Conservation (phyloP, 2,888 invertebrate species). For the Rhyacophila evoluta region DNA sequence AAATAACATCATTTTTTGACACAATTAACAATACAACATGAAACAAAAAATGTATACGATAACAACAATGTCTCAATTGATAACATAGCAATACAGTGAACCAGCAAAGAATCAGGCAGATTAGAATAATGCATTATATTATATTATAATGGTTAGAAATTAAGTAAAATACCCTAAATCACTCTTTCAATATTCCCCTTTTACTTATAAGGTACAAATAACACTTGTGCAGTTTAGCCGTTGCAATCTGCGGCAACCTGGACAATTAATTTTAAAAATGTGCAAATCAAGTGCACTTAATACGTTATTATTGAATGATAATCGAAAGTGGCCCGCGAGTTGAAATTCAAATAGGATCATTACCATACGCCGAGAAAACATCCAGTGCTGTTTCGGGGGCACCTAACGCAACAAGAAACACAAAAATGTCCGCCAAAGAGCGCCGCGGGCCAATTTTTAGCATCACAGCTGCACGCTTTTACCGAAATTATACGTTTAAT, state of each 20-base stretch:
- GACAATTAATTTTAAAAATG: background rate
- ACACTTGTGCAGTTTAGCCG: background rate
- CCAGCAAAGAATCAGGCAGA: too few relatives aligned
- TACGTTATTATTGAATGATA: constrained; percentile 18
- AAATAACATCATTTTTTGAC: too few relatives aligned
- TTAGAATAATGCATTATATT: too few relatives aligned
- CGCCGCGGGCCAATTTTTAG: background rate
- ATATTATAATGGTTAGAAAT: background rate
- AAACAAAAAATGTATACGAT: too few relatives aligned
- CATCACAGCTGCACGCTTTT: constrained; percentile 9
- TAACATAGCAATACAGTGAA: too few relatives aligned
- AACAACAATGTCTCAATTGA: too few relatives aligned
- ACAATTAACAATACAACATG: too few relatives aligned
- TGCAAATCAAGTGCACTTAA: background rate
- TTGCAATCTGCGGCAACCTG: too few relatives aligned
- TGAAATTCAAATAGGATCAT: background rate
- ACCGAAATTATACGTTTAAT: constrained; percentile 17
- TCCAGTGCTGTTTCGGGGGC: background rate
- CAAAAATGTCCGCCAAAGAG: constrained; percentile 1
- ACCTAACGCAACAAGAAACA: background rate
- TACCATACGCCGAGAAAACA: background rate
- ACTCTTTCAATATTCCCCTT: background rate
- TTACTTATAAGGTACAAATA: background rate
- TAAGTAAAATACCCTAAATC: background rate
- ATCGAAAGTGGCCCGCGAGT: background rate